These are phyloP conservation scores for Pheosia gnoma DNA, from an alignment of 2,888 invertebrate species.

Conservation along the genomic window DNA sequence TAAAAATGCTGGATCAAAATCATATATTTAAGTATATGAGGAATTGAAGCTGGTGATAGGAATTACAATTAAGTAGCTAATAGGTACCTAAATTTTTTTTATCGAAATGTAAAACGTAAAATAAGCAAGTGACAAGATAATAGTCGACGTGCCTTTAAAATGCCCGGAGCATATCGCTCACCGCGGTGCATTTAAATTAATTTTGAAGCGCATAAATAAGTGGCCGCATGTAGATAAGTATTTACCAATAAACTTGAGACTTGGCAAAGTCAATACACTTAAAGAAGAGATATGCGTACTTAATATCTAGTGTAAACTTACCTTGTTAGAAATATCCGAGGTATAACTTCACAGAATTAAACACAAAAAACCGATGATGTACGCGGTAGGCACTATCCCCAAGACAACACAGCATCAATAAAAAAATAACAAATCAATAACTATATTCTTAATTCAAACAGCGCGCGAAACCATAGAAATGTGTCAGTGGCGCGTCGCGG, in stretches of 20 bases:
- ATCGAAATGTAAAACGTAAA: slow-evolving; percentile 20
- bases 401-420: slow-evolving; percentile 64
- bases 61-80: not conserved
- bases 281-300: slow-evolving; percentile 7
- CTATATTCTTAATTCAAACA: slow-evolving; percentile 77
- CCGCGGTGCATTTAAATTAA: slow-evolving; percentile 39
- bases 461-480: slow-evolving; percentile 78
- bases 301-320: slow-evolving; percentile 47
- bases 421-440: slow-evolving; percentile 54
- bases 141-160: slow-evolving; percentile 31
- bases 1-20: no score
- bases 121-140: slow-evolving; percentile 35
- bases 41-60: not conserved
- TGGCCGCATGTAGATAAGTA: slow-evolving; percentile 16
- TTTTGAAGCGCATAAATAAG: slow-evolving; percentile 32
- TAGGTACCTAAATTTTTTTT: not conserved
- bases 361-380: slow-evolving; percentile 54
- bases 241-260: slow-evolving; percentile 16
- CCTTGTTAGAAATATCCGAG: slow-evolving; percentile 51
- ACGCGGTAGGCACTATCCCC: slow-evolving; percentile 61
- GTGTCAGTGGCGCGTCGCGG: slow-evolving; percentile 81
- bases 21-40: no score
- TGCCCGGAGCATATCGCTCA: slow-evolving; percentile 36
- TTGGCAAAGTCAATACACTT: slow-evolving; percentile 20
- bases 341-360: slow-evolving; percentile 40